Evolutionary conservation across 2,797 vertebrate species (phyloP), one percentile per base, ranked within the genome.

Genomic region (Dicrostonyx torquatus): DNA sequence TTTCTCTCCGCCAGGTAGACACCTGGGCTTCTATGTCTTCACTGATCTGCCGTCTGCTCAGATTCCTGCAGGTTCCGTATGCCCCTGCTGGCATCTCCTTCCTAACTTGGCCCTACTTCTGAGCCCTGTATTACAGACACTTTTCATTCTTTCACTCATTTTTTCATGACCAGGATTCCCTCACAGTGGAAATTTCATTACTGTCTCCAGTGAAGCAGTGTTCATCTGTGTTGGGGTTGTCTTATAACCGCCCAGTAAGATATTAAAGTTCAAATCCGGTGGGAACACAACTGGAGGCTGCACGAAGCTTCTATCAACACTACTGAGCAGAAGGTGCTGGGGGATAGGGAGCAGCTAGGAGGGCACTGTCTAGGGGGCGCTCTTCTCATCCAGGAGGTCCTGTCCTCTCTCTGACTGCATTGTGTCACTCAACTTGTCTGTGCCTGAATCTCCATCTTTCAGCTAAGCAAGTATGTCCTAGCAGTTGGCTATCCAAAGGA

Each of bases 161-260:
- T 66, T 92, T 58, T 76, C 60, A n/a, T 37, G 37, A 91, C 66
- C 26, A 82, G 55, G 94, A 94, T 94, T 88, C 50, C 90, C 7
- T 48, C 53, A 70, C 26, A 40, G 24, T 79, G 66, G 10, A 45
- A 93, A 90, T 58, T n/a, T 11, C 22, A 48, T 26, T 43, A 18
- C 43, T 5, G 13, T 62, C 58, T 60, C 24, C 18, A 13, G 10
- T 50, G 79, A 93, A 88, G 87, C 6, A 55, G 3, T 34, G 68
- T n/a, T 92, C 55, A 43, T 94, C 43, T 92, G 45, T 79, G 26
- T 80, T 90, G 37, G 34, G 0, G 14, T 76, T 86, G 37, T 50
- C 55, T 75, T n/a, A 4, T n/a, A 55, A 43, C 64, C 5, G 78
- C 34, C 13, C 82, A 70, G 45, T 9, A 70, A 34, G 24, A 31